phyloP scores from a whole-genome alignment of 2,797 vertebrate genomes.

The Garrulus glandarius region DNA sequence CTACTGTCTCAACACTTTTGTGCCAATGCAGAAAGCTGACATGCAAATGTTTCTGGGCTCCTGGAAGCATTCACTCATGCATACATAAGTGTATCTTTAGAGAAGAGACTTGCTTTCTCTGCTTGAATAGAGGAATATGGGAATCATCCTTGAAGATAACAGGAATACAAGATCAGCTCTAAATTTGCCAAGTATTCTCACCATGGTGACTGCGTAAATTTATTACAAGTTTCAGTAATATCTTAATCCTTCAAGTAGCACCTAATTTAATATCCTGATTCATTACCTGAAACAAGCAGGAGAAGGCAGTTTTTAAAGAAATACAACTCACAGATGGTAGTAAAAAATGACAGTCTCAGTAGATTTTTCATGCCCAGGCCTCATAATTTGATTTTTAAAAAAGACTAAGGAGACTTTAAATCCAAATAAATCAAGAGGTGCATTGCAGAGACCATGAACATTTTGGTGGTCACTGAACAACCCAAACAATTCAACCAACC shows the following conservation, averaged over 20 bases:
- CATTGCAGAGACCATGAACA: neutral
- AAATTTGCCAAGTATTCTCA: neutral
- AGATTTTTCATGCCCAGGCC: neutral
- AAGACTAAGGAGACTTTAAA: neutral
- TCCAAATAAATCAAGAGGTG: neutral
- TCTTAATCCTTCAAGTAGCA: neutral
- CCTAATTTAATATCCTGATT: constrained; percentile 6
- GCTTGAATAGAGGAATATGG: neutral
- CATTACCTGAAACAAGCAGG: neutral
- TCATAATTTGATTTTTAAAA: neutral
- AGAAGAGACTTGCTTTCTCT: neutral
- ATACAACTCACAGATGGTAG: neutral
- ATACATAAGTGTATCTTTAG: neutral
- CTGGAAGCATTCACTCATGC: neutral
- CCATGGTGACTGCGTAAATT: neutral
- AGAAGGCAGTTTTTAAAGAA: neutral
- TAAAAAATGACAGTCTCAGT: neutral
- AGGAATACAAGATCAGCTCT: neutral
- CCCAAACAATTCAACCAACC: neutral
- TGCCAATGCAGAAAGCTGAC: neutral
- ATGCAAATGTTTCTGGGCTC: neutral
- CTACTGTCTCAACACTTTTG: fast-evolving
- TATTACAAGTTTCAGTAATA: neutral
- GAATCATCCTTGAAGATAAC: neutral
- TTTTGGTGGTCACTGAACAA: neutral